These are phyloP conservation scores for Dicyrtomina minuta DNA, from an alignment of 2,888 invertebrate species.

Conservation along the genomic window DNA sequence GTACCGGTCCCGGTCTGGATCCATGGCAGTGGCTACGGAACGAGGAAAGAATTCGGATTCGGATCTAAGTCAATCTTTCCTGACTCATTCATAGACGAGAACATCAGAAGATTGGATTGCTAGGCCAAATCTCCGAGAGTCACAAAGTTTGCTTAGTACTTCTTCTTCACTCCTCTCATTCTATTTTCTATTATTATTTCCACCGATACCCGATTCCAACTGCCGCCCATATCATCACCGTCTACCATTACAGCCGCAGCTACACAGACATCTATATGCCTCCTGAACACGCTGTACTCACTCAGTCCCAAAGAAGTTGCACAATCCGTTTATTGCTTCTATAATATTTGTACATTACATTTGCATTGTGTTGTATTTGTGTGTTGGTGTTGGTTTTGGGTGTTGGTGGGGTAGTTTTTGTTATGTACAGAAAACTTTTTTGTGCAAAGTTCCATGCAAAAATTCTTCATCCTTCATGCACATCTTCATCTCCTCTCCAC, in stretches of 20 bases:
- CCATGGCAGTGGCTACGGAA: not conserved
- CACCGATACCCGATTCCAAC: not conserved
- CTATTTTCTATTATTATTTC: slow-evolving; percentile 15
- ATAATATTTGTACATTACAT: no score
- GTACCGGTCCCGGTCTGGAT: not conserved
- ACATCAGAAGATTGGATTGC: slow-evolving; percentile 8
- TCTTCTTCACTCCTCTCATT: not conserved
- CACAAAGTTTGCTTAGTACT: slow-evolving; percentile 9
- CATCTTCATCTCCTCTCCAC: not conserved
- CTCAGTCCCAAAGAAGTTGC: no score
- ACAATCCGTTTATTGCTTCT: no score
- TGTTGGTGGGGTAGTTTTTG: no score
- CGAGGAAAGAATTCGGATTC: slow-evolving; percentile 16
- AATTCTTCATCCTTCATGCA: slow-evolving; percentile 10
- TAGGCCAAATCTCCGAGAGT: no score
- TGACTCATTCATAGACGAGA: slow-evolving; percentile 21
- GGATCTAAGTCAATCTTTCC: slow-evolving; percentile 27
- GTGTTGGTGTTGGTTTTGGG: no score
- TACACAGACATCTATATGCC: not conserved
- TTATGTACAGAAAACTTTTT: not conserved
- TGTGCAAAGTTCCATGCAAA: not conserved
- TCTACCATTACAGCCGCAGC: no score
- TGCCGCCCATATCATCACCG: not conserved
- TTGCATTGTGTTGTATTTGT: no score
- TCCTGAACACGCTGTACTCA: not conserved